phyloP scores from a whole-genome alignment of 2,797 vertebrate species.

The Chrysocyon brachyurus region DNA sequence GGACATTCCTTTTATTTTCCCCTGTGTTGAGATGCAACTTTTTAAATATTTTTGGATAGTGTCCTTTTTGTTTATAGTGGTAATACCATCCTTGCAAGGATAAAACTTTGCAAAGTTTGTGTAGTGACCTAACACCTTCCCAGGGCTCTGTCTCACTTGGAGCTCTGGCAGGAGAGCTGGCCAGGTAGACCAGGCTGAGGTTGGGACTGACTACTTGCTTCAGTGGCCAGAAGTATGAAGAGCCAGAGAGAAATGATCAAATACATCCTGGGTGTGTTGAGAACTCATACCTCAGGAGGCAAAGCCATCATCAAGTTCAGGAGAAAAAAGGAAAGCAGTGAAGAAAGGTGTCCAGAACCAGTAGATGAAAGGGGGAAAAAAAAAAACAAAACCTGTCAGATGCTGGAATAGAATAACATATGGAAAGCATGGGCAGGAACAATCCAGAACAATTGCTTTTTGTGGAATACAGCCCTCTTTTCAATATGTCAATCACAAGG shows the following conservation, averaged over 20 bases:
- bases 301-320: neutral
- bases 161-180: neutral
- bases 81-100: neutral
- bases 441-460: neutral
- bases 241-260: neutral
- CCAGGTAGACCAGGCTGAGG: no score
- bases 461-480: neutral
- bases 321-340: neutral
- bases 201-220: neutral
- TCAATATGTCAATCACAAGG: neutral
- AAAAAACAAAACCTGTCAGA: neutral
- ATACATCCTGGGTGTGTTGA: neutral
- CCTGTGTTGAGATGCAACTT: neutral
- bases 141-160: neutral
- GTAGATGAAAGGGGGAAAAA: neutral
- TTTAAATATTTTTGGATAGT: neutral
- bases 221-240: neutral
- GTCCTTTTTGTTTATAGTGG: neutral
- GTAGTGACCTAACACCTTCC: neutral
- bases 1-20: neutral
- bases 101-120: neutral
- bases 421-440: neutral
- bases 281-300: neutral
- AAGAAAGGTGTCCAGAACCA: neutral
- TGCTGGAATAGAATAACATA: neutral